Evolutionary conservation across 2,113 vertebrate species (phyloP).

Genomic region (Atlantisia rogersi): DNA sequence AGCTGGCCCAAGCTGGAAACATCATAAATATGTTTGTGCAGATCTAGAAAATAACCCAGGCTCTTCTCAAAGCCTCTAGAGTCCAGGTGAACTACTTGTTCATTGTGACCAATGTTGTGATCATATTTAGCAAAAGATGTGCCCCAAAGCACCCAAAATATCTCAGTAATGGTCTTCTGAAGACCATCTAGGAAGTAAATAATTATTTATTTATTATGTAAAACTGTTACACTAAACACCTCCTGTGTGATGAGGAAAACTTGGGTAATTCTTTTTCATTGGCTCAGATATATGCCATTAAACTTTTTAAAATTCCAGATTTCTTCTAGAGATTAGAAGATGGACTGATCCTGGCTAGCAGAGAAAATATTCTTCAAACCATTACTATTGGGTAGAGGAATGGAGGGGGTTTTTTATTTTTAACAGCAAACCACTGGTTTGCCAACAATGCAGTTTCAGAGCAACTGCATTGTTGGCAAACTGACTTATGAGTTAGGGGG

Average conservation of each 20-base stretch:
- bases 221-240: not conserved
- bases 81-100: not conserved
- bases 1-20: not conserved
- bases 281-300: not conserved
- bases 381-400: not conserved
- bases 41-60: not conserved
- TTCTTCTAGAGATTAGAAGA: not conserved
- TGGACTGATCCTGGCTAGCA: not conserved
- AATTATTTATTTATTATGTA: not conserved
- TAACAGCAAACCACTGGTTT: not conserved
- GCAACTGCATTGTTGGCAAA: not conserved
- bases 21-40: not conserved
- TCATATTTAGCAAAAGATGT: not conserved
- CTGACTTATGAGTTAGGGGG: not conserved
- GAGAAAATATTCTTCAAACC: not conserved
- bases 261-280: not conserved
- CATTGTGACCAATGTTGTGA: not conserved
- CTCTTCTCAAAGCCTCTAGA: not conserved
- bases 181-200: not conserved
- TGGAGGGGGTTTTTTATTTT: not conserved
- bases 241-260: not conserved
- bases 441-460: not conserved
- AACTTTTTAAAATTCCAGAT: rapidly evolving
- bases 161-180: not conserved
- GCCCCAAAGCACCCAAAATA: not conserved